Base-by-base conservation (phyloP, 1,140 invertebrate species). In the Carcinoscorpius rotundicauda region DNA sequence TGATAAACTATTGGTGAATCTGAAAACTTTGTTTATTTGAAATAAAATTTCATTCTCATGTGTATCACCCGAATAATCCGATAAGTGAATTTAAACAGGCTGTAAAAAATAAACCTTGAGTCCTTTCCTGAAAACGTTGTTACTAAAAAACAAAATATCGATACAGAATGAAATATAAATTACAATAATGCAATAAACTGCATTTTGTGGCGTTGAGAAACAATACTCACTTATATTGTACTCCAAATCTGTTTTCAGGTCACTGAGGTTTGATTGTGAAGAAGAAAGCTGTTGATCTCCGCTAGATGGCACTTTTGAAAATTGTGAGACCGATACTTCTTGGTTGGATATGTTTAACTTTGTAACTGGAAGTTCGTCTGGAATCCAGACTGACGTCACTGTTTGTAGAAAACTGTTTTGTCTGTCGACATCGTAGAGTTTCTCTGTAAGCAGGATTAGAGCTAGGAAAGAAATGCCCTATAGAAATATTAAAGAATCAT, bases 401-500 rank as follows among this genome's bases (percentile, higher is more conserved):
- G 60, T 64, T 51, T 67, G 66, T 29, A 72, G 66, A 65, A 67
- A 72, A 29, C 61, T 63, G n/a, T 71, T 65, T 69, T 72, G 70
- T 48, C 68, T 66, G 62, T 71, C 68, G 8, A 71, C 64, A n/a
- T 71, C 70, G 59, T 72, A 67, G 48, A 71, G 64, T 49, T 69
- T 69, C 9, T 63, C 64, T 3, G 66, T 64, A 8, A 72, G 58
- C 4, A 72, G 66, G 48, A 72, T 70, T 50, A 72, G 48, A 11
- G 68, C 71, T 57, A 72, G 62, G 64, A 71, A 71, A 9, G 66
- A 68, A 49, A 71, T 49, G 11, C 63, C 68, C 68, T 71, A 29
- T 29, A 29, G 29, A 29, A 29, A 29, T 29, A 29, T 29, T 29
- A 29, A 29, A 29, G 29, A 29, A 29, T 29, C 29, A 29, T 29